phyloP scores from a whole-genome alignment of 2,888 invertebrate species.

The Helleia helle region DNA sequence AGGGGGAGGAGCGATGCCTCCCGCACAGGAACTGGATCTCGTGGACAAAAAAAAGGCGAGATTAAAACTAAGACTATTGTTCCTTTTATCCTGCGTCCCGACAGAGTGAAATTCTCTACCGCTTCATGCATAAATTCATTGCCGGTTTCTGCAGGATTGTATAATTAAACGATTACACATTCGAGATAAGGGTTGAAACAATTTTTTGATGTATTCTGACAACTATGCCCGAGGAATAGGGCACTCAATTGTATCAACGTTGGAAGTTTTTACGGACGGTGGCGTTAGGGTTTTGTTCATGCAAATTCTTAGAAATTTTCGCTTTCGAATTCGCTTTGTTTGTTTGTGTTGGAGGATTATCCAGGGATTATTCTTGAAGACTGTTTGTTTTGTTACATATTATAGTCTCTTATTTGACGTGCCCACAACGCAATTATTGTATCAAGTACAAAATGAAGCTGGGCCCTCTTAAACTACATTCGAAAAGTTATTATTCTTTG shows the following conservation, averaged over 20 bases:
- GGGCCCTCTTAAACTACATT: no score
- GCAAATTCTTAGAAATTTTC: constrained; percentile 46
- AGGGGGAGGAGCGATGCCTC: constrained; percentile 25
- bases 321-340: constrained; percentile 32
- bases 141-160: constrained; percentile 46
- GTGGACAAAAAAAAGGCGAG: constrained; percentile 44
- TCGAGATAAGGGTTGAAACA: constrained; percentile 38
- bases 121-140: constrained; percentile 71
- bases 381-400: no score
- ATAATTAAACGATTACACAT: constrained; percentile 58
- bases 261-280: constrained; percentile 40
- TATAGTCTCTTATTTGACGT: no score
- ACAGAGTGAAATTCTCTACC: constrained; percentile 44
- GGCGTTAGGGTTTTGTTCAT: constrained; percentile 37
- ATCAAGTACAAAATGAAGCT: no score
- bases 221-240: constrained; percentile 27
- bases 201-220: constrained; percentile 25
- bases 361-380: constrained; percentile 1
- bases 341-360: constrained; percentile 26
- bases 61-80: constrained; percentile 71
- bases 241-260: constrained; percentile 22
- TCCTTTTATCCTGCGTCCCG: constrained; percentile 49
- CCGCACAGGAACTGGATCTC: constrained; percentile 54
- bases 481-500: no score
- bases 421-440: no score